A percentile compares a stretch with the other conserved stretches of the same genome.
Evolutionary conservation across 1,140 invertebrate species (phyloP).

Genomic region (Bombus ignitus): DNA sequence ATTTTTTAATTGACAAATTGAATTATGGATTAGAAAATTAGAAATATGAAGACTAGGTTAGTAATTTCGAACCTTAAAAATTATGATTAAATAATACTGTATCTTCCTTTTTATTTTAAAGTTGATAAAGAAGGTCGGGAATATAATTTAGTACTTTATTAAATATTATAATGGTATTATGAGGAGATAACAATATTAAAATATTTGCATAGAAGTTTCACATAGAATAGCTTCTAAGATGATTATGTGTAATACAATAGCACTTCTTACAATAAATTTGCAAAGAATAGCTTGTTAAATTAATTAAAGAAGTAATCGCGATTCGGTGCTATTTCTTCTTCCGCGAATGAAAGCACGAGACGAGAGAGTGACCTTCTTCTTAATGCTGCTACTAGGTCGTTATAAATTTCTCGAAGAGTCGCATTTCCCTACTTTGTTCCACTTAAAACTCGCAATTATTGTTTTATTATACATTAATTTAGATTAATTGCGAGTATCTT

Average conservation of each 20-base stretch:
- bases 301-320: neutral
- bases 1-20: too few species aligned
- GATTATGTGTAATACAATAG: neutral
- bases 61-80: too few species aligned
- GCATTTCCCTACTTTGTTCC: conserved; percentile 9
- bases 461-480: neutral
- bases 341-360: conserved; percentile 13
- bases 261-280: neutral
- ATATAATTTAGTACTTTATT: too few species aligned
- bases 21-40: neutral
- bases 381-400: neutral
- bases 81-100: too few species aligned
- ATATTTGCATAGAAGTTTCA: too few species aligned
- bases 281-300: neutral
- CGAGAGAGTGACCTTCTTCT: conserved; percentile 26
- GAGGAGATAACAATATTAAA: too few species aligned
- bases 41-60: too few species aligned
- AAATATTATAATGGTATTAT: too few species aligned
- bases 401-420: neutral
- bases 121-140: too few species aligned
- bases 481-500: neutral
- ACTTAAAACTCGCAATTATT: neutral
- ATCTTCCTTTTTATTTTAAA: too few species aligned
- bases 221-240: neutral
- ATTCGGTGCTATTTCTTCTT: neutral